Evolutionary conservation across 1,140 invertebrate species (phyloP).

Genomic region (Zaprionus lachaisei): DNA sequence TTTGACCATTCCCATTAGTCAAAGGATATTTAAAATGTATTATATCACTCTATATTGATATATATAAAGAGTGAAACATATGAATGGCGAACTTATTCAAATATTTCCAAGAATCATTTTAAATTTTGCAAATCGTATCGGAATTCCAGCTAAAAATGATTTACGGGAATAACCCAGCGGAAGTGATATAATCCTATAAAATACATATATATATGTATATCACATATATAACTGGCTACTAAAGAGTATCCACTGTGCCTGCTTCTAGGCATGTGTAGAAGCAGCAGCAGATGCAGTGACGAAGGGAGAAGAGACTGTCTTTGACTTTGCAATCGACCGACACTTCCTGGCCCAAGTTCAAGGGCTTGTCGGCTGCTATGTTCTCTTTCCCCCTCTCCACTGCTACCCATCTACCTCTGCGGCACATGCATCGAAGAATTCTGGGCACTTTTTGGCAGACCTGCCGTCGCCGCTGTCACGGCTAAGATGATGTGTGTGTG

Average conservation of each 20-base stretch:
- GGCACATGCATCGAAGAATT: conserved; percentile 46
- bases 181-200: conserved; percentile 14
- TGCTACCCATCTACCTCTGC: conserved; percentile 28
- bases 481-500: conserved; percentile 47
- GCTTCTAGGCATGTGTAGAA: not conserved
- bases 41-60: too few relatives aligned
- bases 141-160: not conserved
- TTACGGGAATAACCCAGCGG: not conserved
- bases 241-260: not conserved
- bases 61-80: not conserved
- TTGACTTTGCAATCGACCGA: conserved; percentile 57
- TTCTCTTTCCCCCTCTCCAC: conserved; percentile 4
- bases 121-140: not conserved
- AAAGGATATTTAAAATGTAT: too few relatives aligned
- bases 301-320: conserved; percentile 11
- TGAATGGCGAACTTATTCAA: not conserved
- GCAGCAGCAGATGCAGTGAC: not conserved
- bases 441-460: conserved; percentile 61
- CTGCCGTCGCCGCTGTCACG: conserved; percentile 48
- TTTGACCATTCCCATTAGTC: too few relatives aligned
- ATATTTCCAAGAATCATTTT: not conserved
- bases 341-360: conserved; percentile 74
- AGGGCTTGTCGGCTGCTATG: conserved; percentile 43
- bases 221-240: not conserved
- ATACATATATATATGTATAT: not conserved